Base-by-base conservation (phyloP, 2,113 vertebrate species). In the Mus spicilegus region DNA sequence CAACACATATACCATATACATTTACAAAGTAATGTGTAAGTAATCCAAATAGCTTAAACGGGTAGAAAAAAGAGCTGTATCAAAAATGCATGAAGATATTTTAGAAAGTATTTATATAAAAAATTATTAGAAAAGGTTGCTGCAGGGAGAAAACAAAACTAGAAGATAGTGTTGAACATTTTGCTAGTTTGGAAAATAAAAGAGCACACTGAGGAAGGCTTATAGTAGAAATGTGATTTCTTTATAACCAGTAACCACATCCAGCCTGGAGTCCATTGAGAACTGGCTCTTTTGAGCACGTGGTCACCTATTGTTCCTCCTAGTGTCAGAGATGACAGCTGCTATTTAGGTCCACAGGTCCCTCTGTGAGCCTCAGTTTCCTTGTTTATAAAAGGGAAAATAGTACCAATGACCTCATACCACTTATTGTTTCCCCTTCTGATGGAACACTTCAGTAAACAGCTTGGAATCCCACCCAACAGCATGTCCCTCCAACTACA, bases 391-490 rank as follows among this genome's bases (percentile, higher is more conserved):
- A 91, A 96, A 26, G 56, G 30, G 63, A 94, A 85, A 69, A 33
- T 16, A 69, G 77, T 33, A 39, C 22, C 42, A 75, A 49, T 1
- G 56, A 20, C 28, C 10, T 90, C 72, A 49, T 42, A 72, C 70
- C 49, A 92, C 8, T 77, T 72, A 65, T 42, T 69, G 63, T 30
- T 84, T 77, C 86, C 13, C 7, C 58, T 90, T 97, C 51, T 81
- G 39, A 86, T 75, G 54, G 86, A 28, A 87, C 91, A 76, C 8
- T 42, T 87, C 39, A 95, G n/a, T 67, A 70, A 89, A 67, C 36
- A 67, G 91, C 54, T 93, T 95, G 86, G 90, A 95, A 95, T 80
- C 82, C 17, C 20, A 76, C 36, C 1, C 7, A 36, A 65, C 73
- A 89, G 6, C 56, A 56, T 20, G 80, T 90, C 20, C 9, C 30